Evolutionary conservation across 30 jellyfish, hydroid and myxozoan genomes (phyloP), one percentile per base, ranked within the genome.

Genomic region (Morbakka virulenta): DNA sequence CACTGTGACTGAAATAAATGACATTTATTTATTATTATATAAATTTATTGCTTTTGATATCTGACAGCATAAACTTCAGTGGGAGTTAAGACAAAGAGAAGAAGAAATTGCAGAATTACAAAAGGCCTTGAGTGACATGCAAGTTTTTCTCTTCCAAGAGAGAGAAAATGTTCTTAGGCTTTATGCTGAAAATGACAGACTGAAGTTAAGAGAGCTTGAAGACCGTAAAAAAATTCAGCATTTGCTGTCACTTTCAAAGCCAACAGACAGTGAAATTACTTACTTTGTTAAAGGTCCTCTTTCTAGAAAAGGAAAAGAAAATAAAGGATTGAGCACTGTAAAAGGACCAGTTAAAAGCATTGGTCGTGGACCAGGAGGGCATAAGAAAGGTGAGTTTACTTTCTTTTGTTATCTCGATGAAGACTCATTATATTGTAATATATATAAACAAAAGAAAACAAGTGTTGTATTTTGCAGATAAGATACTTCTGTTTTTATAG

Each of bases 301-400:
- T 4, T 34, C 79, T 1, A 24, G 77, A 2, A 4, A 52, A 4
- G 69, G 52, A 6, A 67, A 32, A 14, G 51, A 28, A 26, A 30
- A 52, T 14, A 66, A 34, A 11, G 78, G 34, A 11, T 32, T 34
- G 51, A 68, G 31, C 3, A 53, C 1, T 2, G 9, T 17, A 41
- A 41, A 9, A 41, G 13, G 17, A 17, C 9, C 9, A 9, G 9
- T 41, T 17, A 41, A 41, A 41, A 17, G 17, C 17, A 22, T 35
- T 25, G 89, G 89, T 22, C 49, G 95, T 31, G 97, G 97, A 14
- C 96, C 97, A 35, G 97, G 97, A 1, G 97, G 97, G 2, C 97
- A 89, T 62, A 71, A 80, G 32, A 61, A 48, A 74, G 82, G 88
- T 79, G 64, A 2, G 28, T 65, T 20, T 32, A n/a, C 26, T 13